Base-by-base conservation (phyloP, 2,113 vertebrate species). In the Anguilla japonica region DNA sequence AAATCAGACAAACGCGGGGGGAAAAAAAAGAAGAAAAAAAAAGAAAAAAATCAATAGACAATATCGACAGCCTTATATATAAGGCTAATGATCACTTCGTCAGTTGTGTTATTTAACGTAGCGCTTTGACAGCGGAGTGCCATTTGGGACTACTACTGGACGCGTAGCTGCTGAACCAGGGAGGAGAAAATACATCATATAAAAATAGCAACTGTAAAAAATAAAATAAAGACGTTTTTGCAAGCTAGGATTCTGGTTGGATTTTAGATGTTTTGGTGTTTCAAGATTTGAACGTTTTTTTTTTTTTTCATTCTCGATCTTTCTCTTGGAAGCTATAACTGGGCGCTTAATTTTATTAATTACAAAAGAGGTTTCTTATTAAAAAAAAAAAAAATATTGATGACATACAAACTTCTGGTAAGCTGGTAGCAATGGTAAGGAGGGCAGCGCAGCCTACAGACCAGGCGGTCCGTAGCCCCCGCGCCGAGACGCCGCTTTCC, bases 1-100 rank as follows among this genome's bases (percentile, higher is more conserved):
- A 95, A 95, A 95, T 96, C 95, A 93, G 92, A 93, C 92, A 93
- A 95, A 94, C 87, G 84, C 87, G 93, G 91, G 81, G 93, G 89
- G 84, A 92, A 93, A 91, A 88, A 67, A 89, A 95, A n/a, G n/a
- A n/a, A n/a, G n/a, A n/a, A n/a, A n/a, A 34, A 34, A 34, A 34
- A 1, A 34, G 34, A 34, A 34, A 91, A 88, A 67, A 89, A 95
- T 98, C 96, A 91, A 96, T 97, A 96, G 82, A 84, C 87, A 93
- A 91, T 94, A 96, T 96, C 92, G 94, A 94, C 94, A 93, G 93
- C 91, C 93, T 93, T 91, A 88, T 93, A 94, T 95, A 94, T 92
- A 95, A 96, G 91, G 92, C 89, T 94, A 93, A 92, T 92, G 95
- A 96, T 94, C 93, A 91, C 87, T 86, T 90, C 34, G 90, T 91